These are phyloP conservation scores for Glossosoma conforme DNA, from an alignment of 1,140 invertebrate species.

Conservation along the genomic window DNA sequence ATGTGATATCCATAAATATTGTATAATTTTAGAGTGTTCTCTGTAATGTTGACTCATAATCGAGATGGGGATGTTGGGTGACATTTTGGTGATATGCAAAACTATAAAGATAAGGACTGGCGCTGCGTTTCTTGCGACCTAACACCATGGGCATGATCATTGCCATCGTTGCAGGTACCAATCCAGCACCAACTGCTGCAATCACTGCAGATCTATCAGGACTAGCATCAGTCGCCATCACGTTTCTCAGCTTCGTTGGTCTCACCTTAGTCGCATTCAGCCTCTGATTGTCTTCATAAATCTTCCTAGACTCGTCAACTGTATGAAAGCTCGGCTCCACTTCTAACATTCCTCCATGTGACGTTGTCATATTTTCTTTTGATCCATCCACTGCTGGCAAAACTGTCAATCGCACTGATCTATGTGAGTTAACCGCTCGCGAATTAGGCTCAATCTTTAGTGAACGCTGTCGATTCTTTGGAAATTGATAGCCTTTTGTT, in stretches of 20 bases:
- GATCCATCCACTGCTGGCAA: conserved; percentile 58
- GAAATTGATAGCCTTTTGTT: conserved; percentile 64
- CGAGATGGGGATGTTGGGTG: conserved; percentile 23
- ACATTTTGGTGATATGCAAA: conserved; percentile 16
- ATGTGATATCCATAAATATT: not conserved
- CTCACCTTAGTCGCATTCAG: conserved; percentile 14
- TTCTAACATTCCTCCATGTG: conserved; percentile 69
- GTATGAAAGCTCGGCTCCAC: conserved; percentile 64
- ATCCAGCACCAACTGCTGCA: conserved; percentile 68
- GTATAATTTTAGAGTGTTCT: conserved; percentile 19
- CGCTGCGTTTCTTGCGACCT: conserved; percentile 48
- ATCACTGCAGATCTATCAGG: conserved; percentile 57
- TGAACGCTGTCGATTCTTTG: conserved; percentile 46
- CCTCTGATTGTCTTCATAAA: conserved; percentile 4
- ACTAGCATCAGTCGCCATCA: conserved; percentile 35
- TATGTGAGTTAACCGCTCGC: conserved; percentile 43
- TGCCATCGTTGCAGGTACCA: conserved; percentile 73
- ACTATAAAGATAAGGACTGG: not conserved
- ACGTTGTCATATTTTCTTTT: conserved; percentile 62
- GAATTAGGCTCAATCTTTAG: conserved; percentile 36
- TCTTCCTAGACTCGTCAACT: conserved; percentile 56
- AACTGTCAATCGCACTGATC: conserved; percentile 63
- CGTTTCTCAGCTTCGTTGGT: conserved; percentile 38
- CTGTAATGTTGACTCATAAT: conserved; percentile 28
- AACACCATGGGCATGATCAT: conserved; percentile 73